Base-by-base conservation (phyloP, 1,140 invertebrate species). In the Cydia fagiglandana region DNA sequence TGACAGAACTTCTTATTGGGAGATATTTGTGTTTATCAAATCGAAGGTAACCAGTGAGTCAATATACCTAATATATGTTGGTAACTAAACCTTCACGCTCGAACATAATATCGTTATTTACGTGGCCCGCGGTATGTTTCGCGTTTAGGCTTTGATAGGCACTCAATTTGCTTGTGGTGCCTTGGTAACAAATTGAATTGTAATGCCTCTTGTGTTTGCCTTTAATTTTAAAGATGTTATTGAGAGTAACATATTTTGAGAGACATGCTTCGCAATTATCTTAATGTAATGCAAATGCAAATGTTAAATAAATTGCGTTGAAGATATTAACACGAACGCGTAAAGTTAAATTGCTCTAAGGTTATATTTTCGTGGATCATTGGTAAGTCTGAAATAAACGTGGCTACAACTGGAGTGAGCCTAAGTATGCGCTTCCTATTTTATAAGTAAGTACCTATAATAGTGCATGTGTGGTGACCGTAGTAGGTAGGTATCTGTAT, bases 181-280 rank as follows among this genome's bases (percentile, higher is more conserved):
- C 56, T 24, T 61, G 56, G 56, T 24, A 61, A 61, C 53, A 61
- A 61, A 61, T 61, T 61, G 4, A 61, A 61, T 61, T 61, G 7
- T 47, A 47, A 7, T 61, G 53, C 17, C 2, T 20, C 15, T 56
- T 56, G 50, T 53, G 17, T 61, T 61, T 61, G 56, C 20, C 7
- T 61, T 61, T 61, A 61, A 61, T 24, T 61, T 61, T 24, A 24
- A 61, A 61, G 56, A 61, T 61, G 50, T 53, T 53, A 20, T 61
- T 61, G 0, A 61, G 9, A 17, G 17, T 12, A 47, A 53, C 4
- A 17, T 7, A n/a, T 17, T n/a, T 17, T 53, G 10, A 17, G 15
- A 17, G 15, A 2, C 12, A 41, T 13, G 13, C 4, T 47, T 47
- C 45, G 45, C 45, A 47, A 15, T 47, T 47, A 47, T 13, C 13